Evolutionary conservation across 1,140 invertebrate species (phyloP).

Genomic region (Heliconius eleuchia): DNA sequence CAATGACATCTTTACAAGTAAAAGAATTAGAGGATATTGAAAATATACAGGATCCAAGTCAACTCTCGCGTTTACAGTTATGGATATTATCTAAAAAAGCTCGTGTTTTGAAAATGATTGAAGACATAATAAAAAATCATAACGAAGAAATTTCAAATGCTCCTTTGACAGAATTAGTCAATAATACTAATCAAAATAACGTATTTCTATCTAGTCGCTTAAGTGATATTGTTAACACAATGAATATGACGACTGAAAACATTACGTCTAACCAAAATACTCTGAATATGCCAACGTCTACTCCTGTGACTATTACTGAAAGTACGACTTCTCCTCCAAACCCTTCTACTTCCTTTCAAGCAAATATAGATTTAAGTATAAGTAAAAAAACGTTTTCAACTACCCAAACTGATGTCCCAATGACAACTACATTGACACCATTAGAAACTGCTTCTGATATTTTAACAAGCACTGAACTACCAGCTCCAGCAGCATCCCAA

Average conservation of each 20-base stretch:
- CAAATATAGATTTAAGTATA: constrained; percentile 26
- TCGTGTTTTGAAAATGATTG: constrained; percentile 77
- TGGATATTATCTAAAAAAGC: constrained; percentile 77
- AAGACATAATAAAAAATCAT: constrained; percentile 74
- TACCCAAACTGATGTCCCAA: constrained; percentile 35
- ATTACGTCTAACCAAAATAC: constrained; percentile 43
- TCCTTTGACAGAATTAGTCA: constrained; percentile 54
- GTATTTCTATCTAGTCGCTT: constrained; percentile 61
- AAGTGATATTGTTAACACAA: constrained; percentile 66
- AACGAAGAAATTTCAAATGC: constrained; percentile 74
- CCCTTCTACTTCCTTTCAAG: constrained; percentile 27
- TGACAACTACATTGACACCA: constrained; percentile 43
- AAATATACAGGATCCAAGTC: constrained; percentile 57
- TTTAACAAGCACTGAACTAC: constrained; percentile 33
- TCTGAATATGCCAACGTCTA: constrained; percentile 33
- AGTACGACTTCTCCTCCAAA: constrained; percentile 30
- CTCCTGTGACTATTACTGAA: constrained; percentile 31
- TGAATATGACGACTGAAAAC: constrained; percentile 63
- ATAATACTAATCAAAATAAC: constrained; percentile 43
- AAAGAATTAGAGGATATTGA: constrained; percentile 46
- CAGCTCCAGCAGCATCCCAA: constrained; percentile 31
- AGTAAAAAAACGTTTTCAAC: constrained; percentile 21
- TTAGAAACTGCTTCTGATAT: constrained; percentile 34
- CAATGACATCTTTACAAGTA: constrained; percentile 34
- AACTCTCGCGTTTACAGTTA: constrained; percentile 64